Percentiles rank a stretch among this genome's conserved stretches.
phyloP scores from a whole-genome alignment of 2,797 vertebrate genomes.

The Pristis pectinata region DNA sequence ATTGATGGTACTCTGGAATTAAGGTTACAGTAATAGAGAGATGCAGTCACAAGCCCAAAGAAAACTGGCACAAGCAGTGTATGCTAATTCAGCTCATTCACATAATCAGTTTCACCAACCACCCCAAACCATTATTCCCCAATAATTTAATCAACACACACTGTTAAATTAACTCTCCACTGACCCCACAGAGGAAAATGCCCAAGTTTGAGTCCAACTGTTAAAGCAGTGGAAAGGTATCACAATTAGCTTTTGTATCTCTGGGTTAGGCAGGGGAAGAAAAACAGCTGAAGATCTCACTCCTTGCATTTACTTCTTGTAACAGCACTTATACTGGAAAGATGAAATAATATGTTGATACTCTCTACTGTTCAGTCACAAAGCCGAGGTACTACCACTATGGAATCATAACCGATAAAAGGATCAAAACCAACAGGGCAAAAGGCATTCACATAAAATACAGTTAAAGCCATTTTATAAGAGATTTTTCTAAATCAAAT shows the following conservation, averaged over 20 bases:
- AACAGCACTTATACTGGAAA: neutral
- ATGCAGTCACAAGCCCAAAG: neutral
- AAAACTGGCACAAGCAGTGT: neutral
- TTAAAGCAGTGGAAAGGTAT: neutral
- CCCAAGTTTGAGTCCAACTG: neutral
- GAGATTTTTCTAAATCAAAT: neutral
- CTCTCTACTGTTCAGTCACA: neutral
- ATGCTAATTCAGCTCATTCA: neutral
- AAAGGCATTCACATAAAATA: neutral
- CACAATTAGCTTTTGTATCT: neutral
- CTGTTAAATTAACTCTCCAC: neutral
- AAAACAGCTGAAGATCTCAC: neutral
- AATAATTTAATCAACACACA: neutral
- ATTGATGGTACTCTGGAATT: neutral
- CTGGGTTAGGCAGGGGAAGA: neutral
- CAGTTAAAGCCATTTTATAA: neutral
- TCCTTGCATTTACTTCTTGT: neutral
- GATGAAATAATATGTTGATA: neutral
- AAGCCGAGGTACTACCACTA: neutral
- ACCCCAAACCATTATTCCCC: neutral
- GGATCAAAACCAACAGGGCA: neutral
- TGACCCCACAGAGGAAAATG: neutral
- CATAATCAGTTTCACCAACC: neutral
- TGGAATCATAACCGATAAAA: neutral
- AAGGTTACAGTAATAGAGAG: neutral